Conservation (phyloP, 2,888 invertebrate species). For the Apamea monoglypha region DNA sequence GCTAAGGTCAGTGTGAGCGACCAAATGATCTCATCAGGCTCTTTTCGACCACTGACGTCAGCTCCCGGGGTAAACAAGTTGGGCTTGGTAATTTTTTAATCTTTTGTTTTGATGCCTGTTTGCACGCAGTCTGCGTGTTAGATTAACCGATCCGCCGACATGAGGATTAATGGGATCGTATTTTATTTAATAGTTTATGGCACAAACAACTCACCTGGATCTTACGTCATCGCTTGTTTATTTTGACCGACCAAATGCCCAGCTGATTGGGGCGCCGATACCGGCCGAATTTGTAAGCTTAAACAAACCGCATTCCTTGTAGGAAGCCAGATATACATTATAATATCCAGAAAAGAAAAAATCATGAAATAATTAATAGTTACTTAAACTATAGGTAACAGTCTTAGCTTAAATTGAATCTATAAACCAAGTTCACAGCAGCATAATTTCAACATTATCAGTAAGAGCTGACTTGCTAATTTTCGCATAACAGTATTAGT, state of each 20-base stretch:
- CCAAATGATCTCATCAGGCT: slow-evolving; percentile 79
- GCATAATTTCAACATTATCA: slow-evolving; percentile 39
- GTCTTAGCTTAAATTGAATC: slow-evolving; percentile 35
- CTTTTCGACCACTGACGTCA: slow-evolving; percentile 77
- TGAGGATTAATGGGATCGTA: slow-evolving; percentile 64
- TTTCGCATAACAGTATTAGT: slow-evolving; percentile 80
- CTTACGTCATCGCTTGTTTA: slow-evolving; percentile 54
- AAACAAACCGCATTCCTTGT: slow-evolving; percentile 19
- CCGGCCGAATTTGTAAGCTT: slow-evolving; percentile 10
- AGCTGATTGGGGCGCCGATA: slow-evolving; percentile 32
- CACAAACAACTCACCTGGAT: slow-evolving; percentile 49
- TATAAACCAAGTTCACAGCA: slow-evolving; percentile 45
- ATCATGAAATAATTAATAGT: background rate
- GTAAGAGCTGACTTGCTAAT: slow-evolving; percentile 68
- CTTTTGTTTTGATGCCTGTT: slow-evolving; percentile 71
- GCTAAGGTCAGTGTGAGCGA: slow-evolving; percentile 74
- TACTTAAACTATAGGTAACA: slow-evolving; percentile 1
- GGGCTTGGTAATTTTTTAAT: slow-evolving; percentile 74
- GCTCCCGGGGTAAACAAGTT: slow-evolving; percentile 72
- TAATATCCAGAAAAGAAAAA: background rate
- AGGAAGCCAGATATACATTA: background rate
- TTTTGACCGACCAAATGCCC: slow-evolving; percentile 44
- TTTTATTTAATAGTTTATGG: slow-evolving; percentile 62
- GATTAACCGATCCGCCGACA: slow-evolving; percentile 60
- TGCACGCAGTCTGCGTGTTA: slow-evolving; percentile 61